A percentile compares a stretch with the other conserved stretches of the same genome.
Conservation (phyloP, 2,797 vertebrate genomes). For the Lepilemur septentrionalis region DNA sequence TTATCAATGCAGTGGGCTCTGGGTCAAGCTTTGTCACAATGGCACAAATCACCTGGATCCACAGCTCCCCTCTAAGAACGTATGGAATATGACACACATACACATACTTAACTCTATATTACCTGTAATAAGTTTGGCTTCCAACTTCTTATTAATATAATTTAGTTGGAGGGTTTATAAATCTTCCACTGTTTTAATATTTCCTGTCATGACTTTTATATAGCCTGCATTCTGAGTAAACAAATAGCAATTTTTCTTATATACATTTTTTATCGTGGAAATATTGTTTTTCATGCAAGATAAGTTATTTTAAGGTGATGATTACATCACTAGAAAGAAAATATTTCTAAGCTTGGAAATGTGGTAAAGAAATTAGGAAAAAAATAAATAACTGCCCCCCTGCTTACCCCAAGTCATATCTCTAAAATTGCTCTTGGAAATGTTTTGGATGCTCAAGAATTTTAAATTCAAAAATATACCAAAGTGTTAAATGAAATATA, state of each 20-base stretch:
- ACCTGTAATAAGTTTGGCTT: neutral
- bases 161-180: neutral
- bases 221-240: neutral
- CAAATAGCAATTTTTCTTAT: neutral
- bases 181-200: neutral
- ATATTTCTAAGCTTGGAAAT: neutral
- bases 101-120: neutral
- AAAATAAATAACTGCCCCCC: neutral
- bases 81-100: neutral
- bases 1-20: neutral
- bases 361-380: neutral
- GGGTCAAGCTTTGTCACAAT: neutral
- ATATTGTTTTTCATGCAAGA: neutral
- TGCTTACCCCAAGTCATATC: neutral
- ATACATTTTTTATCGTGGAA: neutral
- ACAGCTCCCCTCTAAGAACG: neutral
- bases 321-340: neutral
- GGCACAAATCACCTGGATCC: fast-evolving
- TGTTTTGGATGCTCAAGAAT: neutral
- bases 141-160: neutral
- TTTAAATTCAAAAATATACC: neutral
- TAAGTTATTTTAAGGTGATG: neutral
- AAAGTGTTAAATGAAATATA: neutral
- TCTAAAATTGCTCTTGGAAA: neutral
- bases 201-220: neutral